Evolutionary conservation across 2,797 vertebrate species (phyloP).

Genomic region (Trichosurus vulpecula): DNA sequence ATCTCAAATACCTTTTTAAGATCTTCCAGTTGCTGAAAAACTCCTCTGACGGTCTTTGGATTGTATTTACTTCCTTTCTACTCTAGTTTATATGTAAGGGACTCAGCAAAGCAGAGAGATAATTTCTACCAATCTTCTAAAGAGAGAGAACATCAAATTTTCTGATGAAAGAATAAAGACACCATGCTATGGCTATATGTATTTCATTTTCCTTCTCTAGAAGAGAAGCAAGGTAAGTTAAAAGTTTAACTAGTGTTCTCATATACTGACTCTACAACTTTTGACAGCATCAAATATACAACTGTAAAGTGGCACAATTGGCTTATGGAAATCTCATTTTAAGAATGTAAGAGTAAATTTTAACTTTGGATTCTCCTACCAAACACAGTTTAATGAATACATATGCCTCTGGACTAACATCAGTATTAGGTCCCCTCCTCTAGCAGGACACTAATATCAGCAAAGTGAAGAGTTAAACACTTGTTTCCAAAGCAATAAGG

Average conservation of each 20-base stretch:
- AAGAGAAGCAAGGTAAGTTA: not conserved
- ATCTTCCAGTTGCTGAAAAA: slow-evolving; percentile 22
- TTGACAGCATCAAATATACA: slow-evolving; percentile 18
- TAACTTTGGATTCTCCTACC: slow-evolving; percentile 12
- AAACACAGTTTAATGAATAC: not conserved
- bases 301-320: not conserved
- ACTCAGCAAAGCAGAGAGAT: not conserved
- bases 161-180: slow-evolving; percentile 13
- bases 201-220: not conserved
- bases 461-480: not conserved
- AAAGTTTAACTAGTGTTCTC: not conserved
- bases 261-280: not conserved
- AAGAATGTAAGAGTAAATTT: not conserved
- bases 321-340: slow-evolving; percentile 25
- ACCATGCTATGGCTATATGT: not conserved
- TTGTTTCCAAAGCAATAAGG: slow-evolving; percentile 39
- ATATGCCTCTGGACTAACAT: not conserved
- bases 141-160: not conserved
- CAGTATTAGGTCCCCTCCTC: not conserved
- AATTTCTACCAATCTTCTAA: slow-evolving; percentile 1
- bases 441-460: slow-evolving; percentile 23
- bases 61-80: slow-evolving; percentile 25
- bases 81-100: slow-evolving; percentile 18
- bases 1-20: slow-evolving; percentile 43
- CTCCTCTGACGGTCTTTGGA: slow-evolving; percentile 35